A percentile compares a stretch with the other conserved stretches of the same genome.
Evolutionary conservation across 2,888 invertebrate genomes (phyloP).

Genomic region (Plagiodera versicolora): DNA sequence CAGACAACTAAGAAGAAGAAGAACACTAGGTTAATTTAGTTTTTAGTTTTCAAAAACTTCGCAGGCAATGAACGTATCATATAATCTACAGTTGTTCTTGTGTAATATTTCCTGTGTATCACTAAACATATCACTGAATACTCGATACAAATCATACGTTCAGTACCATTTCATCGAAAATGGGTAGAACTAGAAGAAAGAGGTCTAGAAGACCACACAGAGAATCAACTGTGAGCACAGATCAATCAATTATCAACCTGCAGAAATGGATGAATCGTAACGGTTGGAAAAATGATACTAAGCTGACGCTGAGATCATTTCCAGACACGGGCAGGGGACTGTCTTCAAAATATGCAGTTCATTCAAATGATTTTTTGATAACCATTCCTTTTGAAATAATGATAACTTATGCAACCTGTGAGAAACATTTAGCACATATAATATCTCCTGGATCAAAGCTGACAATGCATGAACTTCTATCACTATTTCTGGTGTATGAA

Average conservation of each 20-base stretch:
- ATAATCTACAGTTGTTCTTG: too few species aligned
- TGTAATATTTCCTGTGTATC: too few species aligned
- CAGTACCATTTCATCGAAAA: background rate
- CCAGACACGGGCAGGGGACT: slow-evolving; percentile 74
- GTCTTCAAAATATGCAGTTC: slow-evolving; percentile 61
- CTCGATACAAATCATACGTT: too few species aligned
- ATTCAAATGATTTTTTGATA: slow-evolving; percentile 62
- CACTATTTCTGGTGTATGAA: slow-evolving; percentile 73
- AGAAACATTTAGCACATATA: slow-evolving; percentile 12
- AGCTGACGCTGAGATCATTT: slow-evolving; percentile 64
- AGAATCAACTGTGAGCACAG: background rate
- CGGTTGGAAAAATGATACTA: slow-evolving; percentile 61
- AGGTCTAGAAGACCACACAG: background rate
- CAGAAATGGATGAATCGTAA: slow-evolving; percentile 59
- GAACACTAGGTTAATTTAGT: too few species aligned
- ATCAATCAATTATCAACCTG: slow-evolving; percentile 49
- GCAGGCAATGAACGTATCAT: too few species aligned
- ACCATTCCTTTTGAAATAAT: slow-evolving; percentile 63
- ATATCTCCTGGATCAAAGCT: slow-evolving; percentile 45
- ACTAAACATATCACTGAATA: too few species aligned
- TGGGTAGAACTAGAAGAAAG: slow-evolving; percentile 7
- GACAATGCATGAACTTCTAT: slow-evolving; percentile 71
- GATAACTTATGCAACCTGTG: slow-evolving; percentile 51
- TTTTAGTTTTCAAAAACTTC: too few species aligned
- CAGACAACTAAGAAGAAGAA: too few species aligned